These are phyloP conservation scores for Eustalomyia histrio DNA, from an alignment of 2,888 invertebrate species.

Conservation along the genomic window DNA sequence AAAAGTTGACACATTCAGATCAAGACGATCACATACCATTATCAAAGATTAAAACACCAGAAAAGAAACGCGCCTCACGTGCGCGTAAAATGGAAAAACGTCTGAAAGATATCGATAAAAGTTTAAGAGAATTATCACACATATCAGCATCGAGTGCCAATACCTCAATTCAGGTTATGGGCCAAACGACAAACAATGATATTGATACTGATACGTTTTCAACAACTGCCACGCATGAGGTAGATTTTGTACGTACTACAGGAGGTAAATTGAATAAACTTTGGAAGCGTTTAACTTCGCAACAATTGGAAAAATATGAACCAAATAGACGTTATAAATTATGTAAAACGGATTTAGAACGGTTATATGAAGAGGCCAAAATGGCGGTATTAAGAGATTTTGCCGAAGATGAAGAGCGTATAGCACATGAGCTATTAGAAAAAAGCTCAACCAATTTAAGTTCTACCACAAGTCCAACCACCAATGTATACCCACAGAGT, in stretches of 20 bases:
- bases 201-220: constrained; percentile 47
- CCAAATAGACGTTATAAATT: constrained; percentile 77
- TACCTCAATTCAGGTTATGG: constrained; percentile 52
- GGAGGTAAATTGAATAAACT: constrained; percentile 79
- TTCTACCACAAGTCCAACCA: constrained; percentile 40
- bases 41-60: constrained; percentile 31
- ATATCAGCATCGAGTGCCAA: constrained; percentile 56
- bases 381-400: constrained; percentile 72
- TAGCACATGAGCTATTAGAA: constrained; percentile 69
- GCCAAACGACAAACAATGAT: constrained; percentile 35
- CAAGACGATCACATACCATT: not conserved
- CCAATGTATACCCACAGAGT: not conserved
- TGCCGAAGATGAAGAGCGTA: constrained; percentile 68
- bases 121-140: constrained; percentile 71
- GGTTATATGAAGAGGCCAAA: constrained; percentile 79
- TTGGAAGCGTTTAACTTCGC: constrained; percentile 80
- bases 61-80: constrained; percentile 57
- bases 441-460: constrained; percentile 64
- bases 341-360: constrained; percentile 78
- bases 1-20: constrained; percentile 45
- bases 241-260: constrained; percentile 71
- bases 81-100: constrained; percentile 71
- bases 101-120: constrained; percentile 74
- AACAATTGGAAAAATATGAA: constrained; percentile 77
- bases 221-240: constrained; percentile 33